Evolutionary conservation across 2,888 invertebrate genomes (phyloP).

Genomic region (Eristalinus sepulchralis): DNA sequence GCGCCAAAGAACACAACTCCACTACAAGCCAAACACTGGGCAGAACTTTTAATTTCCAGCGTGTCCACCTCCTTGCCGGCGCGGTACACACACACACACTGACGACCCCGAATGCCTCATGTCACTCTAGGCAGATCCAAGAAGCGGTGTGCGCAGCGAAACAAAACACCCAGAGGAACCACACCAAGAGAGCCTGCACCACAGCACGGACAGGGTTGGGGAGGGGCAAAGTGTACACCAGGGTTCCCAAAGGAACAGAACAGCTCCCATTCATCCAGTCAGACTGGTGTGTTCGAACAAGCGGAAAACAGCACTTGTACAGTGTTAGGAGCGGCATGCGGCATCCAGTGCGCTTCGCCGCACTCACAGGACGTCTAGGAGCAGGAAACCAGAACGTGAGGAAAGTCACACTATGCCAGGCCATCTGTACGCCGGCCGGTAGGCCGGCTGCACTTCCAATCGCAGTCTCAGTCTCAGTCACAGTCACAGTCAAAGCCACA

Average conservation of each 20-base stretch:
- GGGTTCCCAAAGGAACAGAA: slow-evolving; percentile 42
- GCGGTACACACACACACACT: not conserved
- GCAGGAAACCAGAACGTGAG: slow-evolving; percentile 64
- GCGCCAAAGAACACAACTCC: slow-evolving; percentile 56
- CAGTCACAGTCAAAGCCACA: not conserved
- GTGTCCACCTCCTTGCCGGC: slow-evolving; percentile 53
- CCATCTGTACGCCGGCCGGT: slow-evolving; percentile 11
- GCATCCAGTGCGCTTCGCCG: not conserved
- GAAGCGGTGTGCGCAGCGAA: not conserved
- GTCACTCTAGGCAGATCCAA: slow-evolving; percentile 65
- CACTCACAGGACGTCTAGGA: not conserved
- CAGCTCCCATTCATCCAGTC: slow-evolving; percentile 49
- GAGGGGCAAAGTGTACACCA: not conserved
- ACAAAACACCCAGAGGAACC: not conserved
- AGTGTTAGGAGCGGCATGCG: slow-evolving; percentile 30
- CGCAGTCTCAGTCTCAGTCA: not conserved
- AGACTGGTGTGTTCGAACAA: slow-evolving; percentile 59
- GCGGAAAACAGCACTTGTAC: slow-evolving; percentile 62
- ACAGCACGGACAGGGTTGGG: not conserved
- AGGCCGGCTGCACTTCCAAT: not conserved
- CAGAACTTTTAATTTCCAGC: slow-evolving; percentile 65
- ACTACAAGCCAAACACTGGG: slow-evolving; percentile 63
- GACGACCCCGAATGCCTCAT: slow-evolving; percentile 46
- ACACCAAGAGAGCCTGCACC: not conserved
- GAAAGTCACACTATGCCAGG: slow-evolving; percentile 56